Evolutionary conservation across 2,113 vertebrate species (phyloP).

Genomic region (Hippocampus mohnikei): DNA sequence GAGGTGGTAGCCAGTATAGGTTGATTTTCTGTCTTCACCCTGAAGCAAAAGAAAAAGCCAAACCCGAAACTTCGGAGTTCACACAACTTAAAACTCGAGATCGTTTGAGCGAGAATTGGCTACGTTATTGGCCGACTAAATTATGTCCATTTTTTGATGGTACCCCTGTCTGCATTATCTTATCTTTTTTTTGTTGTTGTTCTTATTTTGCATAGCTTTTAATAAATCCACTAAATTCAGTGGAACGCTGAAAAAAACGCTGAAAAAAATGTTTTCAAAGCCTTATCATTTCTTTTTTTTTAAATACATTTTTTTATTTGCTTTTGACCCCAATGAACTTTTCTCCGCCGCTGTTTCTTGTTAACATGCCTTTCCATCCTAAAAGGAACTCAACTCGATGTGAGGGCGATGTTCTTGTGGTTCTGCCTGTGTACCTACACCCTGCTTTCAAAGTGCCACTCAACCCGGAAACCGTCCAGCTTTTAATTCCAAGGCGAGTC

Average conservation of each 20-base stretch:
- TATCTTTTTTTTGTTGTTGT: neutral
- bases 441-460: slow-evolving; percentile 28
- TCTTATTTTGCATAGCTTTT: neutral
- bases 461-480: neutral
- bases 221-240: neutral
- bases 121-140: neutral
- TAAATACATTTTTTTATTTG: neutral
- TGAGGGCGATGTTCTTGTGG: neutral
- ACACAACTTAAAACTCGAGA: neutral
- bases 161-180: neutral
- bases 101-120: neutral
- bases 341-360: neutral
- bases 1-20: neutral
- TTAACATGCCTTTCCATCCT: neutral
- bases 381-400: neutral
- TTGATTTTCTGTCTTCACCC: neutral
- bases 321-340: too few relatives aligned
- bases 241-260: neutral
- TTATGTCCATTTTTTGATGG: neutral
- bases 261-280: neutral
- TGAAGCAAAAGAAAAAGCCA: too few relatives aligned
- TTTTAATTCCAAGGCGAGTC: slow-evolving; percentile 22
- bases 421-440: slow-evolving; percentile 26
- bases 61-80: neutral
- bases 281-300: neutral